Conservation (phyloP, 2,888 invertebrate genomes). For the Lochmaea crataegi region DNA sequence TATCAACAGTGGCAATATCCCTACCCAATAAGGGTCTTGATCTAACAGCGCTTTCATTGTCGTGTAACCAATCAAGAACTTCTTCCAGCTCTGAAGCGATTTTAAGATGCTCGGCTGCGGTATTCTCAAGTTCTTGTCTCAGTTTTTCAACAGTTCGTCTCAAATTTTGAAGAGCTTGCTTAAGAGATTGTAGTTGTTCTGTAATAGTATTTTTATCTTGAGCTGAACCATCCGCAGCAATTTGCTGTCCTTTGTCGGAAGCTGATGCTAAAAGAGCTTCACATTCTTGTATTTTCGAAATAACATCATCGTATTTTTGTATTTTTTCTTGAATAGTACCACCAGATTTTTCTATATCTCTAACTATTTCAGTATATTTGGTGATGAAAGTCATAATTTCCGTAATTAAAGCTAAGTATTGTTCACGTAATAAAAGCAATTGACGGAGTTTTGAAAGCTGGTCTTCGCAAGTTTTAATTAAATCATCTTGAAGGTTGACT, state of each 20-base stretch:
- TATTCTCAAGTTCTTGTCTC: conserved; percentile 87
- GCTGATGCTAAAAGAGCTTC: conserved; percentile 89
- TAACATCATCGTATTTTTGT: conserved; percentile 86
- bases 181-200: conserved; percentile 86
- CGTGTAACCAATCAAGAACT: conserved; percentile 85
- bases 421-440: conserved; percentile 83
- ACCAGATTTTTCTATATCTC: conserved; percentile 86
- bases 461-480: conserved; percentile 86
- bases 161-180: conserved; percentile 83
- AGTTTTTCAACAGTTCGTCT: conserved; percentile 87
- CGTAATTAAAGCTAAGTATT: conserved; percentile 86
- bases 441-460: conserved; percentile 85
- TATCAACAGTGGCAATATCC: conserved; percentile 82
- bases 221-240: conserved; percentile 89
- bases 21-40: conserved; percentile 85
- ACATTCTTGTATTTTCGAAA: conserved; percentile 88
- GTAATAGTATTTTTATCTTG: conserved; percentile 89
- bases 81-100: conserved; percentile 84
- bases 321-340: conserved; percentile 88
- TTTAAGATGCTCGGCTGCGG: conserved; percentile 89
- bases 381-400: conserved; percentile 90
- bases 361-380: conserved; percentile 86
- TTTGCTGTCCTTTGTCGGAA: conserved; percentile 92
- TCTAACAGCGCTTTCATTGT: conserved; percentile 83
- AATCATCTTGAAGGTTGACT: conserved; percentile 84